These are phyloP conservation scores for Scaptomyza pallida DNA, from an alignment of 1,140 invertebrate genomes.

Conservation along the genomic window DNA sequence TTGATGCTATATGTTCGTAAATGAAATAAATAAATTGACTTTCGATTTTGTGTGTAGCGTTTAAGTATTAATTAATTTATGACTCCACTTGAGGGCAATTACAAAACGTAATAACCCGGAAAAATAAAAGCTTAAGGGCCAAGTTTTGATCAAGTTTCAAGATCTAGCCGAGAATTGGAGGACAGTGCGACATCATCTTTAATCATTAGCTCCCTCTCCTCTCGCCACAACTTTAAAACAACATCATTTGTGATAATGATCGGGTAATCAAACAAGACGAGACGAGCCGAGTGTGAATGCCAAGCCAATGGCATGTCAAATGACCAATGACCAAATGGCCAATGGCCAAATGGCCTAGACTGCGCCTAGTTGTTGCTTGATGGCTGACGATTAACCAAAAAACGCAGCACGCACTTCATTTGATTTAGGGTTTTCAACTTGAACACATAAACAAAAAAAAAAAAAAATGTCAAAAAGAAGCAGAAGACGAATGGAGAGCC, in stretches of 20 bases:
- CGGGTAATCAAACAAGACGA: constrained; percentile 60
- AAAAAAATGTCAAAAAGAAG: constrained; percentile 15
- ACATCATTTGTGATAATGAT: constrained; percentile 72
- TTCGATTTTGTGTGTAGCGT: constrained; percentile 60
- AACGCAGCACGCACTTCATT: constrained; percentile 34
- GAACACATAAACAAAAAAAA: not conserved
- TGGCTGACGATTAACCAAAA: constrained; percentile 26
- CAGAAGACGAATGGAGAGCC: constrained; percentile 1
- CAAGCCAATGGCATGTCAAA: constrained; percentile 71
- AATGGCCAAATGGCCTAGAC: constrained; percentile 52
- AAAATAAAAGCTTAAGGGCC: not conserved
- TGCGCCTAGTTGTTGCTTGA: constrained; percentile 26
- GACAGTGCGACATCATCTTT: constrained; percentile 40
- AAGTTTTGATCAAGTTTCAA: constrained; percentile 53
- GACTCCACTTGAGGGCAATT: constrained; percentile 62
- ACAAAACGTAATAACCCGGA: constrained; percentile 6
- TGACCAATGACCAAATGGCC: constrained; percentile 54
- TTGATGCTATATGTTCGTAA: constrained; percentile 45
- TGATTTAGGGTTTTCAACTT: constrained; percentile 30
- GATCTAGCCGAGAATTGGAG: constrained; percentile 14
- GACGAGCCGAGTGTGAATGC: constrained; percentile 59
- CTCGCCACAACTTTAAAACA: not conserved
- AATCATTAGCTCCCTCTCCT: constrained; percentile 47
- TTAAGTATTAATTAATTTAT: constrained; percentile 69
- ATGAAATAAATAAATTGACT: constrained; percentile 72